phyloP scores from a whole-genome alignment of 2,797 vertebrate species.

The Gallinago stenura region DNA sequence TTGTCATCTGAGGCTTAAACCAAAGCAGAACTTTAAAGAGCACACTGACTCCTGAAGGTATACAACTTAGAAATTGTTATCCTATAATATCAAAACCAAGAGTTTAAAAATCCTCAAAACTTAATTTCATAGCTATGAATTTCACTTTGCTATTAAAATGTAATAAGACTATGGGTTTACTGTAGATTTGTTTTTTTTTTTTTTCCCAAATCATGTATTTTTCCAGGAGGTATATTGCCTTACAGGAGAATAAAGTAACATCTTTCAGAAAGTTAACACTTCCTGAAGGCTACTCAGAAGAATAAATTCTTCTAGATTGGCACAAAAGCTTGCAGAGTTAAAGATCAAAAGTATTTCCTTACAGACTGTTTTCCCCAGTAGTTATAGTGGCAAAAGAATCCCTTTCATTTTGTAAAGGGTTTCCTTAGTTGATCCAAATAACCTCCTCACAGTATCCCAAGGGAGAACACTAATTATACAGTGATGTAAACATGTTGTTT shows the following conservation, averaged over 20 bases:
- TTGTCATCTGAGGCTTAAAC: background rate
- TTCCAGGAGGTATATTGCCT: background rate
- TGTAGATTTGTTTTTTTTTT: background rate
- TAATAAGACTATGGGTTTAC: background rate
- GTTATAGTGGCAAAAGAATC: background rate
- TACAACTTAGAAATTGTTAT: background rate
- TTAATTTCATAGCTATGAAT: background rate
- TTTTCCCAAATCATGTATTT: accelerated
- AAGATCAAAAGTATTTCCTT: background rate
- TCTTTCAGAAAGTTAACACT: background rate
- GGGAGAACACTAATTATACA: background rate
- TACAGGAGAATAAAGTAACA: background rate
- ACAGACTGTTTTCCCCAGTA: background rate
- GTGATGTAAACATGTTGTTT: background rate
- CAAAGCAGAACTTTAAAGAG: background rate
- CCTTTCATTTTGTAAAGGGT: background rate
- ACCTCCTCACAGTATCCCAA: background rate
- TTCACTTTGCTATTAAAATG: background rate
- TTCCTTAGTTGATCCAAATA: background rate
- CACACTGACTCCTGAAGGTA: background rate
- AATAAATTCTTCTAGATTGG: background rate
- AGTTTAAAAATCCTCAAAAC: background rate
- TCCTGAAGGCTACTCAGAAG: background rate
- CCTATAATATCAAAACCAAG: background rate
- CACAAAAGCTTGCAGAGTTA: background rate